Base-by-base conservation (phyloP, 1,140 invertebrate species). In the Camponotus floridanus region DNA sequence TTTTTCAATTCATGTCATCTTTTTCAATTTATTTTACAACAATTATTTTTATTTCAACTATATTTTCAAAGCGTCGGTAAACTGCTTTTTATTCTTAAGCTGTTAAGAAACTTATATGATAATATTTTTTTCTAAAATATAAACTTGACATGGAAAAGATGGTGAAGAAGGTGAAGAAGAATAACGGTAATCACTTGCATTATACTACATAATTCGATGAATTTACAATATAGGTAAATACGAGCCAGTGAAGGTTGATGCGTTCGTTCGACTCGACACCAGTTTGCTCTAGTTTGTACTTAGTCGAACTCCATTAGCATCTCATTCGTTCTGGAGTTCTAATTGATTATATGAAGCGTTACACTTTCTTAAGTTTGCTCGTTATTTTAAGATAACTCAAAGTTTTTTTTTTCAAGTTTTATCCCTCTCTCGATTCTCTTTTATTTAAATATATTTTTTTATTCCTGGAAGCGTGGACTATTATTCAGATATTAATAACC, bases 221-320 rank as follows among this genome's bases (percentile, higher is more conserved):
- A 71, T 48, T 73, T 57, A 55, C 45, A 48, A 51, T 59, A 26
- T 3, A 62, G 31, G 62, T 33, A 59, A 59, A 64, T 45, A n/a
- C 45, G 59, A 87, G 65, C 67, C n/a, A 42, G 48, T 36, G 78
- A 15, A 31, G 71, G 76, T 67, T 86, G 86, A 87, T 87, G 83
- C 87, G 68, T 90, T 78, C 67, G 84, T 86, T 71, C 80, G 55
- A 86, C 59, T 87, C 86, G 59, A 64, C 65, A 33, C 76, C 91
- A 94, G 92, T 92, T 93, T 91, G 92, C 86, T 91, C 91, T 87
- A 94, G 90, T 93, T 94, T 93, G 91, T 92, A 92, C 91, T 92
- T 89, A 62, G 80, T 87, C 70, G 89, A 92, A 92, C 91, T 92
- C 90, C 90, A 93, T 93, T 93, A 93, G 90, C 90, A 92, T 92